Evolutionary conservation across 1,140 invertebrate genomes (phyloP).

Genomic region (Lasioglossum albipes): DNA sequence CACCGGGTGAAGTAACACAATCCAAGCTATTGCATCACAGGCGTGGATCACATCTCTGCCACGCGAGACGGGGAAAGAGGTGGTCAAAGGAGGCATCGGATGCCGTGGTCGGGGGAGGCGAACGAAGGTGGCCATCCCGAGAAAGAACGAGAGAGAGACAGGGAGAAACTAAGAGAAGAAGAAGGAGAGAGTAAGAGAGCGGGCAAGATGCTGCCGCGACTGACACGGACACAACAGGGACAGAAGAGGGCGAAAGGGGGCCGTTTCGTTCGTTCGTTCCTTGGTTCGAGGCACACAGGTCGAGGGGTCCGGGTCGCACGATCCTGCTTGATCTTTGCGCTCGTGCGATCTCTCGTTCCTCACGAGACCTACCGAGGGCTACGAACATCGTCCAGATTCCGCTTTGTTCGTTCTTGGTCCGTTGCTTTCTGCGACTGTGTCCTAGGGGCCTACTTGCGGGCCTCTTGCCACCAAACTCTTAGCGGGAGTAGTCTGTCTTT

Average conservation of each 20-base stretch:
- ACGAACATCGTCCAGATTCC: constrained; percentile 65
- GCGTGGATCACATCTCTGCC: constrained; percentile 74
- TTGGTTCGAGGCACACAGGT: constrained; percentile 67
- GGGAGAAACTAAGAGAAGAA: too few relatives aligned
- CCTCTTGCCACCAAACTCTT: not conserved
- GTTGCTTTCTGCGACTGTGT: not conserved
- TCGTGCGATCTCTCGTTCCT: constrained; percentile 77
- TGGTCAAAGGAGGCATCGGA: constrained; percentile 14
- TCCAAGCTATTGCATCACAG: constrained; percentile 74
- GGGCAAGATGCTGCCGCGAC: constrained; percentile 48
- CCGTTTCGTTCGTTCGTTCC: constrained; percentile 53
- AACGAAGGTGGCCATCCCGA: constrained; percentile 23
- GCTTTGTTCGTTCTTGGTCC: constrained; percentile 45
- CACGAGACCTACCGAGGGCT: constrained; percentile 71
- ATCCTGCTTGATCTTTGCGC: constrained; percentile 80
- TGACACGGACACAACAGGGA: constrained; percentile 37
- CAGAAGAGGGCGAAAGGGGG: constrained; percentile 53
- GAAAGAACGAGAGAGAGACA: too few relatives aligned
- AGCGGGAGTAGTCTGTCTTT: not conserved
- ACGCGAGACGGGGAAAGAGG: constrained; percentile 66
- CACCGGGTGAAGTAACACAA: constrained; percentile 68
- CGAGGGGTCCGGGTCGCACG: constrained; percentile 80
- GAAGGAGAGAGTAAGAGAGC: constrained; percentile 20
- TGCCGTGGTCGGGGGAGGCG: not conserved
- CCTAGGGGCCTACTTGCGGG: not conserved